Base-by-base conservation (phyloP, 2,113 vertebrate species). In the Scomber colias region DNA sequence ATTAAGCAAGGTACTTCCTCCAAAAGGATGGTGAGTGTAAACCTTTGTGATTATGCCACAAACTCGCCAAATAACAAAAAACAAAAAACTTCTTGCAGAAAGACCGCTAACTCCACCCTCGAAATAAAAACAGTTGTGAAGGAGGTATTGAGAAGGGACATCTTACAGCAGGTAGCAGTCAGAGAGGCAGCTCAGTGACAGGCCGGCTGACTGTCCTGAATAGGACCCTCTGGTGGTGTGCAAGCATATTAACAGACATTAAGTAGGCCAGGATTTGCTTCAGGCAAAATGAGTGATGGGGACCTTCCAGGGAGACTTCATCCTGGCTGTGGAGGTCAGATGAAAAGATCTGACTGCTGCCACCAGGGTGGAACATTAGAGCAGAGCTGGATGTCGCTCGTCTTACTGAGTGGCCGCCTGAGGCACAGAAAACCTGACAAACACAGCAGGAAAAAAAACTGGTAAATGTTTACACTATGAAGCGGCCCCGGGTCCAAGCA, bases 391-490 rank as follows among this genome's bases (percentile, higher is more conserved):
- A 70, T 14, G 72, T 35, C 2, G 51, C 57, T 74, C 76, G 27
- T 57, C 86, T 98, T 95, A 98, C 76, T 96, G 96, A 88, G 96
- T 90, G 60, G 96, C 94, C 72, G 95, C 94, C 56, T 96, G 95
- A 76, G 95, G 93, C 57, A 96, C 77, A 40, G 94, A 92, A 85
- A 93, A 95, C 89, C 94, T 95, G 89, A n/a, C 15, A 60, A 56
- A 81, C 17, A 53, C 7, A 24, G 51, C 5, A 12, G 15, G 24
- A 84, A 14, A 77, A 4, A 54, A 40, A 40, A 35, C 31, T 19
- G 1, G 61, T 81, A n/a, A 54, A 65, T 53, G 16, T 60, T 56
- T 45, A 65, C 1, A 19, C 3, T 17, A 21, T 30, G 24, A 24
- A 65, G n/a, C 44, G 16, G 16, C 14, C 17, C 51, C 3, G 8